Evolutionary conservation across 2,797 vertebrate species (phyloP).

Genomic region (Microtus agrestis): DNA sequence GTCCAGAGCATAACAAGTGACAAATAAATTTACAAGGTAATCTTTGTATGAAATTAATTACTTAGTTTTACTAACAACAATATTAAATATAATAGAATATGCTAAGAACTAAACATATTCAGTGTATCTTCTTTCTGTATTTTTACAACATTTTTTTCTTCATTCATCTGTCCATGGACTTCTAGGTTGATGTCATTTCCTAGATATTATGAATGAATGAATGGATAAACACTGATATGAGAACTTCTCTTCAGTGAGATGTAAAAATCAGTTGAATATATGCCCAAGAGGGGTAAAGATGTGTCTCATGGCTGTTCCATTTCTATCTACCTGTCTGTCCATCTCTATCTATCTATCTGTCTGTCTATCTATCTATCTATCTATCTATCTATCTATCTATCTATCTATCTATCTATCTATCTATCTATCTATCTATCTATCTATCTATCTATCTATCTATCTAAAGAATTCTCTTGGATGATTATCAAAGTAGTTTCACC

Average conservation of each 20-base stretch:
- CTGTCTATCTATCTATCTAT: too few relatives aligned
- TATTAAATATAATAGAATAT: background rate
- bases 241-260: background rate
- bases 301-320: background rate
- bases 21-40: background rate
- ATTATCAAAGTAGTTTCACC: background rate
- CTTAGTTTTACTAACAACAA: background rate
- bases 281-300: background rate
- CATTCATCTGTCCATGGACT: background rate
- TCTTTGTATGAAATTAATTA: background rate
- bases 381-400: too few relatives aligned
- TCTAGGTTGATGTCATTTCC: background rate
- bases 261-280: background rate
- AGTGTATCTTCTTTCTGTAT: background rate
- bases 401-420: too few relatives aligned
- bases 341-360: too few relatives aligned
- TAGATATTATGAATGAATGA: background rate
- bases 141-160: background rate
- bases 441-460: background rate
- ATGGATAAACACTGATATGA: background rate
- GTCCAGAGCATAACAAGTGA: background rate
- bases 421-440: background rate
- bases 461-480: background rate
- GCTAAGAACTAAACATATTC: background rate
- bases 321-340: background rate